Conservation (phyloP, 2,113 vertebrate genomes). For the Bos javanicus region DNA sequence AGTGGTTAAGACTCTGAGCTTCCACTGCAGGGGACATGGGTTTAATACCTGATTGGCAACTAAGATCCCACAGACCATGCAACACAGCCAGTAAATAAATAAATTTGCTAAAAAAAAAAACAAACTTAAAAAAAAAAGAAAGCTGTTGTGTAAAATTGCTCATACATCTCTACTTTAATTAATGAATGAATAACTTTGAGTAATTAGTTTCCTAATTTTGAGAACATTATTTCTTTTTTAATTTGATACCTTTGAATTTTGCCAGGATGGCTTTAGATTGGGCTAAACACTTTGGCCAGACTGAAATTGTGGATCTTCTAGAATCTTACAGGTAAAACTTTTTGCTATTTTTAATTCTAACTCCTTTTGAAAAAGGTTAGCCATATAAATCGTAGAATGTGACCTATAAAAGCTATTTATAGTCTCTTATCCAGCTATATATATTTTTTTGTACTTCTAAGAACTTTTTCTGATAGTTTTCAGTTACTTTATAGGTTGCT, state of each 20-base stretch:
- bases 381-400: not conserved
- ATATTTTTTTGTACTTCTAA: not conserved
- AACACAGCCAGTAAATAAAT: not conserved
- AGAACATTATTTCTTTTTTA: conserved; percentile 22
- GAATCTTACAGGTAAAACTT: conserved; percentile 90
- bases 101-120: not conserved
- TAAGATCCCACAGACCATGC: not conserved
- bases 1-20: not conserved
- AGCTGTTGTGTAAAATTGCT: not conserved
- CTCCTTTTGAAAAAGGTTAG: not conserved
- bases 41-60: not conserved
- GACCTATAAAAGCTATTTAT: not conserved
- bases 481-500: not conserved
- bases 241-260: conserved; percentile 55
- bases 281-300: conserved; percentile 91
- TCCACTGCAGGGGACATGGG: not conserved
- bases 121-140: not conserved
- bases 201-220: conserved; percentile 28
- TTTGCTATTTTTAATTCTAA: not conserved
- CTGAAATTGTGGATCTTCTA: conserved; percentile 90
- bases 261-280: conserved; percentile 94
- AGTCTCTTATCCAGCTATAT: not conserved
- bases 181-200: conserved; percentile 11
- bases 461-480: not conserved
- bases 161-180: not conserved